Conservation (phyloP, 1,140 invertebrate genomes). For the Drosophila parabipectinata region DNA sequence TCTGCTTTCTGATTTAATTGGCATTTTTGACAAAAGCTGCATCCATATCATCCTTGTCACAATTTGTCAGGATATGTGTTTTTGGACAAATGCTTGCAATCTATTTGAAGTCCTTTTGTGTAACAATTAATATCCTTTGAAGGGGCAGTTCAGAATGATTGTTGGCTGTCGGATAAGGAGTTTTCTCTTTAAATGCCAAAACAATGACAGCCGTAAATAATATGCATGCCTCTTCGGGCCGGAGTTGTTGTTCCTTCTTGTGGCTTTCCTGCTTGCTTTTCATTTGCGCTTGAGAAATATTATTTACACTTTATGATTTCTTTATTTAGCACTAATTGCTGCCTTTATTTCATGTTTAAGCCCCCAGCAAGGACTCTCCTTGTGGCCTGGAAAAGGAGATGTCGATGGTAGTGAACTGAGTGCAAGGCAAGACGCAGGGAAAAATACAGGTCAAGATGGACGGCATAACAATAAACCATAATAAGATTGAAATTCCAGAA, state of each 20-base stretch:
- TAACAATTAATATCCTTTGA: constrained; percentile 62
- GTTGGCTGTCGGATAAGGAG: constrained; percentile 44
- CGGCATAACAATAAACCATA: constrained; percentile 16
- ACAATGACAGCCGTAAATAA: constrained; percentile 72
- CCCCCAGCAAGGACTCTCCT: constrained; percentile 16
- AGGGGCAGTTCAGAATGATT: constrained; percentile 53
- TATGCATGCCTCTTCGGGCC: constrained; percentile 10
- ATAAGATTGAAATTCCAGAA: neutral
- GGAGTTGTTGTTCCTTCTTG: constrained; percentile 4
- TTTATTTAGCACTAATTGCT: constrained; percentile 79
- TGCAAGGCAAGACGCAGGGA: neutral
- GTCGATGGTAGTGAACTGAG: constrained; percentile 23
- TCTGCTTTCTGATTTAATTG: constrained; percentile 3
- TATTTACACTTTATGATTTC: constrained; percentile 80
- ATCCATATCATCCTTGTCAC: neutral
- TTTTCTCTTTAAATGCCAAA: constrained; percentile 56
- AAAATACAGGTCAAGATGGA: constrained; percentile 32
- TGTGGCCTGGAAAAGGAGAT: constrained; percentile 13
- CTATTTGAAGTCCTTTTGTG: constrained; percentile 54
- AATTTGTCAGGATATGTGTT: constrained; percentile 13
- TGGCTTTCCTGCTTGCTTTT: constrained; percentile 53
- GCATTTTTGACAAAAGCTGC: neutral
- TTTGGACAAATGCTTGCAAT: constrained; percentile 17
- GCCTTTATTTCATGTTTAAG: constrained; percentile 43
- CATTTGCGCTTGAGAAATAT: constrained; percentile 65